Evolutionary conservation across 2,888 invertebrate genomes (phyloP).

Genomic region (Drosophila kanekoi): DNA sequence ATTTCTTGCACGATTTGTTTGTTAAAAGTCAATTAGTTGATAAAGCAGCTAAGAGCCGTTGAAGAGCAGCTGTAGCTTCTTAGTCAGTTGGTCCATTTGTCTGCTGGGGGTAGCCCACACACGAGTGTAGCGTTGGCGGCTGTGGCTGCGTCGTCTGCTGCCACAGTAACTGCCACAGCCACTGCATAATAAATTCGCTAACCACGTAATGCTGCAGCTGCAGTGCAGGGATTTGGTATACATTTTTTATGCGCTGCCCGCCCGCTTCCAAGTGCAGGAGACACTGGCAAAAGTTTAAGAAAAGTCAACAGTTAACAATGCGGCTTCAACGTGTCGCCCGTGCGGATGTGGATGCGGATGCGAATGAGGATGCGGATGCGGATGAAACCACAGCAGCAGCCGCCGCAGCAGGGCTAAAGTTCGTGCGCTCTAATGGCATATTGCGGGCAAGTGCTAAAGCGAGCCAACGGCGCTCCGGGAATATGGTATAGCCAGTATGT

Average conservation of each 20-base stretch:
- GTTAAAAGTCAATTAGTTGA: conserved; percentile 79
- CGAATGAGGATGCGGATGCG: conserved; percentile 53
- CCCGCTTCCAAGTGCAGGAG: conserved; percentile 64
- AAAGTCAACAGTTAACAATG: conserved; percentile 82
- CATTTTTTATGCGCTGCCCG: conserved; percentile 79
- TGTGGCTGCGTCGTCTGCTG: conserved; percentile 31
- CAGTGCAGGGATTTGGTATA: conserved; percentile 81
- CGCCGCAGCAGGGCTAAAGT: conserved; percentile 60
- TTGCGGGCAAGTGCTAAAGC: conserved; percentile 67
- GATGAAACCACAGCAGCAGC: conserved; percentile 23
- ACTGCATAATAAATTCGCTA: conserved; percentile 84
- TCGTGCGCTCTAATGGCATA: conserved; percentile 68
- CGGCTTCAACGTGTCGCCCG: conserved; percentile 79
- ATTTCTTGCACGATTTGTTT: conserved; percentile 81
- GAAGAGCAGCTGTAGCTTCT: conserved; percentile 18
- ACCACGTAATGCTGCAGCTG: conserved; percentile 84
- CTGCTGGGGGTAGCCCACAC: conserved; percentile 18
- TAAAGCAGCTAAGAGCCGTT: conserved; percentile 39
- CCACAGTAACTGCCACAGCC: conserved; percentile 48
- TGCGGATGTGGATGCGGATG: conserved; percentile 48
- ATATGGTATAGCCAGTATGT: conserved; percentile 22
- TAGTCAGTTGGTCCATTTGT: conserved; percentile 25
- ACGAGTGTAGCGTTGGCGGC: conserved; percentile 58
- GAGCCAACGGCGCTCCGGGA: conserved; percentile 47
- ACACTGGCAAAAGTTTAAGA: conserved; percentile 78